Evolutionary conservation across 92 coral and sea anemone species (phyloP).

Genomic region (Palythoa grandiflora): DNA sequence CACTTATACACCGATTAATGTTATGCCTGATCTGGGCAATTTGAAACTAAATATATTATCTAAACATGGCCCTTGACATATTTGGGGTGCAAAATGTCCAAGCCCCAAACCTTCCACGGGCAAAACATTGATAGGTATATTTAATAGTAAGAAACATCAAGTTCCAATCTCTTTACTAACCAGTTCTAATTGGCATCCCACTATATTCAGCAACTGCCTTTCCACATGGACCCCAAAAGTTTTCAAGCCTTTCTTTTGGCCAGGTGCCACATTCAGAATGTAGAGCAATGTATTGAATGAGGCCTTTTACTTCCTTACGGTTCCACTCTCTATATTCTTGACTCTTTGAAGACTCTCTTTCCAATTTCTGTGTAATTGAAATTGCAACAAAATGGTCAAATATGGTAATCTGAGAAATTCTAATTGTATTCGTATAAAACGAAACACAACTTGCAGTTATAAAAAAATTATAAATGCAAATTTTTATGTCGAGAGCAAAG

Average conservation of each 20-base stretch:
- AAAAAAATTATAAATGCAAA: too few species aligned
- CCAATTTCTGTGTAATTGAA: not conserved
- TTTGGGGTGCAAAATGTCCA: too few species aligned
- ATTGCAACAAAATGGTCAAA: not conserved
- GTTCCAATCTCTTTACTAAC: constrained; percentile 10
- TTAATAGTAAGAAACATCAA: not conserved
- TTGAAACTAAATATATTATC: too few species aligned
- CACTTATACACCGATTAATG: not conserved
- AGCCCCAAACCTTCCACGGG: too few species aligned
- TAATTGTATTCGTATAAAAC: too few species aligned
- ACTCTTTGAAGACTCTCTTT: not conserved
- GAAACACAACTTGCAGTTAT: too few species aligned
- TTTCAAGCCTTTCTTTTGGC: constrained; percentile 43
- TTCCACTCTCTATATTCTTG: constrained; percentile 8
- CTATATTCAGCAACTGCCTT: not conserved
- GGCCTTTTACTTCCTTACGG: constrained; percentile 31
- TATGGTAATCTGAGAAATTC: too few species aligned
- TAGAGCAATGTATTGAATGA: constrained; percentile 42
- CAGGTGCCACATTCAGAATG: constrained; percentile 26
- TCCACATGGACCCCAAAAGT: constrained; percentile 44
- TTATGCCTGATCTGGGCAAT: too few species aligned
- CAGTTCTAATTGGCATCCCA: constrained; percentile 52
- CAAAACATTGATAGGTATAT: too few species aligned
- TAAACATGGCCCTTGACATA: too few species aligned
- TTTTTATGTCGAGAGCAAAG: too few species aligned